These are phyloP conservation scores for Macquaria ambigua DNA, from an alignment of 2,113 vertebrate species.

Conservation along the genomic window DNA sequence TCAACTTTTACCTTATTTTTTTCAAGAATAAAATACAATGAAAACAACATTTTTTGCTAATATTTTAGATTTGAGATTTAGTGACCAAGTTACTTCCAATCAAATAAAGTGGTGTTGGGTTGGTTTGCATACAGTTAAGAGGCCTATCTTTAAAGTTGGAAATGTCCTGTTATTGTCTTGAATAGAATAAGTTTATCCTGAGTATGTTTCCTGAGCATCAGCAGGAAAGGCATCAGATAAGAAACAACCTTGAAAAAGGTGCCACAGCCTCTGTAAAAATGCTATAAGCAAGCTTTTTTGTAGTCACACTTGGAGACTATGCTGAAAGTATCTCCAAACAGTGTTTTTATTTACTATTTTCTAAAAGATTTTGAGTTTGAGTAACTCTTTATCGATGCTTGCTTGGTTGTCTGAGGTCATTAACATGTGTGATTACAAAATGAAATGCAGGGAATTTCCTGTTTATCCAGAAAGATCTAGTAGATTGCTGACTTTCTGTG, in stretches of 20 bases:
- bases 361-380: not conserved
- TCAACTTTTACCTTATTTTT: too few relatives aligned
- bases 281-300: not conserved
- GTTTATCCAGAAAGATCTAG: slow-evolving; percentile 39
- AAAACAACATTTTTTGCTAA: not conserved
- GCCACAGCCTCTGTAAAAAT: not conserved
- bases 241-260: not conserved
- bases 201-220: not conserved
- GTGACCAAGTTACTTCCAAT: not conserved
- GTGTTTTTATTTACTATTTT: not conserved
- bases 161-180: slow-evolving; percentile 3
- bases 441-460: slow-evolving; percentile 56
- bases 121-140: not conserved
- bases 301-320: not conserved
- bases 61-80: not conserved
- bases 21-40: not conserved
- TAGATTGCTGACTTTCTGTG: slow-evolving; percentile 2
- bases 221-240: not conserved
- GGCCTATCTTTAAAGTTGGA: not conserved
- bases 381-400: not conserved
- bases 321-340: not conserved
- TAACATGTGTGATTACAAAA: slow-evolving; percentile 15
- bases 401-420: slow-evolving; percentile 8
- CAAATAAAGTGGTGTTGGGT: not conserved
- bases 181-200: not conserved